Evolutionary conservation across 2,797 vertebrate genomes (phyloP).

Genomic region (Danio choprae): DNA sequence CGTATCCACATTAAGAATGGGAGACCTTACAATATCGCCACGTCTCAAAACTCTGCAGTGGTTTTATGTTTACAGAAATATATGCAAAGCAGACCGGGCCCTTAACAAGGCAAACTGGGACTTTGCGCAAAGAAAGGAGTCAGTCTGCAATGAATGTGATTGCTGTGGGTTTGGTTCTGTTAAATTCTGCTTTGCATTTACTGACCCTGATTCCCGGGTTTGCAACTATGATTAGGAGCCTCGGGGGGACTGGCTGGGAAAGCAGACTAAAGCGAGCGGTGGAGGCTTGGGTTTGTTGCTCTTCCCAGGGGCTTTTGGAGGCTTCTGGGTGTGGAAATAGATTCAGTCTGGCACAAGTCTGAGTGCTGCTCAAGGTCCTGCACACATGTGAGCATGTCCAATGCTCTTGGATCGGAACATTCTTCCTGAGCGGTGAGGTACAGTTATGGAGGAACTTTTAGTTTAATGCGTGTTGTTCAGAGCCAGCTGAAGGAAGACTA

Average conservation of each 20-base stretch:
- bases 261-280: constrained; percentile 65
- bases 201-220: constrained; percentile 73
- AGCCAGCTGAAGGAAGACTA: background rate
- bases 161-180: constrained; percentile 55
- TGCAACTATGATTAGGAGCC: constrained; percentile 75
- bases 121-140: constrained; percentile 23
- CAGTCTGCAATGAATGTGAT: constrained; percentile 30
- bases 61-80: constrained; percentile 38
- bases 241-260: constrained; percentile 67
- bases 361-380: constrained; percentile 39
- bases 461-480: background rate
- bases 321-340: constrained; percentile 70
- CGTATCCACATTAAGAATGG: constrained; percentile 17
- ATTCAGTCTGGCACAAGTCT: constrained; percentile 43
- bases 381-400: constrained; percentile 31
- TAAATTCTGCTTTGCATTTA: constrained; percentile 66
- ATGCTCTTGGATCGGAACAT: constrained; percentile 34
- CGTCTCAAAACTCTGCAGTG: constrained; percentile 27
- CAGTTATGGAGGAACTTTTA: background rate
- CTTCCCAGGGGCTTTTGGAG: constrained; percentile 60
- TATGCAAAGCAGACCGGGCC: constrained; percentile 35
- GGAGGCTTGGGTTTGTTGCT: constrained; percentile 61
- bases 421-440: background rate
- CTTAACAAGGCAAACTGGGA: constrained; percentile 25
- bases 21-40: constrained; percentile 3